Percentiles rank a stretch among this genome's conserved stretches.
These are phyloP conservation scores for Coluber constrictor DNA, from an alignment of 2,797 vertebrate genomes.

Conservation along the genomic window DNA sequence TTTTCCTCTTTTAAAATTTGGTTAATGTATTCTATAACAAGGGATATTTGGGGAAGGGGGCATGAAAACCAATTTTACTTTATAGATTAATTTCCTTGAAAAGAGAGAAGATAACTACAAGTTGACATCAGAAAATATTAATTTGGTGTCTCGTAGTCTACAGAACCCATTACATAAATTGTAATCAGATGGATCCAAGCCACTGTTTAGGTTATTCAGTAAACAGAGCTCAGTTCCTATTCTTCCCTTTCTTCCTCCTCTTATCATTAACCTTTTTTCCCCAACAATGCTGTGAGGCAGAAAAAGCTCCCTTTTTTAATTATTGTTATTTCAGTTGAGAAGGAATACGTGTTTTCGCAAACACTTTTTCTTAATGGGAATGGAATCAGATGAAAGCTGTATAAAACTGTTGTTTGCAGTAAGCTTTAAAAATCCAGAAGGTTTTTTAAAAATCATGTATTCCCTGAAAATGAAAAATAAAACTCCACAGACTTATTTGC, in stretches of 20 bases:
- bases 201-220: background rate
- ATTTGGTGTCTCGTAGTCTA: constrained; percentile 11
- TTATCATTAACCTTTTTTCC: background rate
- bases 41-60: background rate
- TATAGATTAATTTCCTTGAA: constrained; percentile 30
- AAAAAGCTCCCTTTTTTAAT: background rate
- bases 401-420: background rate
- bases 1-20: constrained; percentile 12
- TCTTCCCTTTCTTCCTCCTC: background rate
- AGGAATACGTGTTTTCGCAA: background rate
- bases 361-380: background rate
- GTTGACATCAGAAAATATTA: constrained; percentile 6
- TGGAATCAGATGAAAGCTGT: background rate
- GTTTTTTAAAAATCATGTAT: background rate
- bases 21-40: constrained; percentile 3
- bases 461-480: background rate
- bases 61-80: background rate
- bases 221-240: background rate
- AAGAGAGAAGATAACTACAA: constrained; percentile 8
- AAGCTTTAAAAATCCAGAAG: no score
- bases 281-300: background rate
- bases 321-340: background rate
- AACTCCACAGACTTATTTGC: background rate
- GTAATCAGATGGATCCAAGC: background rate
- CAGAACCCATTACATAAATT: background rate